These are phyloP conservation scores for Sprattus sprattus DNA, from an alignment of 2,113 vertebrate species.

Conservation along the genomic window DNA sequence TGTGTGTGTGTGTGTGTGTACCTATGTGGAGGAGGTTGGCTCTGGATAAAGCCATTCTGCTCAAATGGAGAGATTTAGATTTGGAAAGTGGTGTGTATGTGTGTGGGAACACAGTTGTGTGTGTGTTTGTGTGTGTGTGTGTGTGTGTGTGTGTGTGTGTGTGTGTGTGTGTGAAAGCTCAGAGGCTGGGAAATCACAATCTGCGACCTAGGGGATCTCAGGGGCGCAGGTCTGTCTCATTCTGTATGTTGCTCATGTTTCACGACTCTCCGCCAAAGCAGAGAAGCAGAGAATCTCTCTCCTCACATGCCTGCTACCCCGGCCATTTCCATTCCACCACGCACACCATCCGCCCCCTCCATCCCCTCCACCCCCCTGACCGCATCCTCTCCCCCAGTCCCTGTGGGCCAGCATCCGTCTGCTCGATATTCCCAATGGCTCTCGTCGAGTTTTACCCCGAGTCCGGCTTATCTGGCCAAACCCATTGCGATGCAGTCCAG, in stretches of 20 bases:
- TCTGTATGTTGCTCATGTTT: neutral
- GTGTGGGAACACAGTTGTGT: neutral
- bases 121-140: neutral
- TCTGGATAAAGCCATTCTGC: neutral
- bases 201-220: neutral
- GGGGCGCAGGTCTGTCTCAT: conserved; percentile 3
- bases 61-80: neutral
- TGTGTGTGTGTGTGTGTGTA: neutral
- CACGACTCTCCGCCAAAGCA: neutral
- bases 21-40: neutral
- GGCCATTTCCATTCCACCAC: neutral
- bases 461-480: neutral
- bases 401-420: neutral
- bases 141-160: neutral
- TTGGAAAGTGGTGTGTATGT: neutral
- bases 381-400: neutral
- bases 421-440: neutral
- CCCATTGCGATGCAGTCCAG: neutral
- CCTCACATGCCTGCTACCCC: neutral
- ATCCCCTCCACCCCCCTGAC: neutral
- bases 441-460: neutral
- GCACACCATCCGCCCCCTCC: neutral
- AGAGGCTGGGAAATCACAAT: neutral
- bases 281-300: neutral
- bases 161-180: neutral